Evolutionary conservation across 2,113 vertebrate genomes (phyloP).

Genomic region (Bufo gargarizans): DNA sequence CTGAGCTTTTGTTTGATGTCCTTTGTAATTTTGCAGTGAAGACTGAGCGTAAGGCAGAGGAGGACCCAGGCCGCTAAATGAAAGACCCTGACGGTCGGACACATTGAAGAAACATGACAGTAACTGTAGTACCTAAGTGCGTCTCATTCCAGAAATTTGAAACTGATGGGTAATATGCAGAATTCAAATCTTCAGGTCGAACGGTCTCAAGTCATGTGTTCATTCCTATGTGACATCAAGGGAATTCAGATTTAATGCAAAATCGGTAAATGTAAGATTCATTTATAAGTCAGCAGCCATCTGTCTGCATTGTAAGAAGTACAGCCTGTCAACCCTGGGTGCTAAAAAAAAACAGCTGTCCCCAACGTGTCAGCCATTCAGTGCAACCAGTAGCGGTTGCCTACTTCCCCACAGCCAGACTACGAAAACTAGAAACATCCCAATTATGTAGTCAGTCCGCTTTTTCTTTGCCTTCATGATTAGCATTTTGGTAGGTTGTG

Average conservation of each 20-base stretch:
- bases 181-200: too few relatives aligned
- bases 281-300: too few relatives aligned
- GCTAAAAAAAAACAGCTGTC: too few relatives aligned
- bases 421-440: too few relatives aligned
- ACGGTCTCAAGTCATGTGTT: background rate
- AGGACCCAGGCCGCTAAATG: background rate
- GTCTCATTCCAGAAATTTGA: background rate
- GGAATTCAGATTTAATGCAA: background rate
- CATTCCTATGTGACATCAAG: background rate
- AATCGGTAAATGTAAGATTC: background rate
- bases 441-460: too few relatives aligned
- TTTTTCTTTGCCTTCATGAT: too few relatives aligned
- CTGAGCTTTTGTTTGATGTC: constrained; percentile 48
- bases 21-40: constrained; percentile 55
- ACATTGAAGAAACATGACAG: background rate
- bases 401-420: too few relatives aligned
- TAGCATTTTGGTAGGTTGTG: too few relatives aligned
- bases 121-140: background rate
- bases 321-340: too few relatives aligned
- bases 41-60: background rate
- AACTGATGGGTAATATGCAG: background rate
- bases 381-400: too few relatives aligned
- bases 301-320: too few relatives aligned
- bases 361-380: too few relatives aligned
- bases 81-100: constrained; percentile 12